Evolutionary conservation across 2,113 vertebrate species (phyloP).

Genomic region (Cebus imitator): DNA sequence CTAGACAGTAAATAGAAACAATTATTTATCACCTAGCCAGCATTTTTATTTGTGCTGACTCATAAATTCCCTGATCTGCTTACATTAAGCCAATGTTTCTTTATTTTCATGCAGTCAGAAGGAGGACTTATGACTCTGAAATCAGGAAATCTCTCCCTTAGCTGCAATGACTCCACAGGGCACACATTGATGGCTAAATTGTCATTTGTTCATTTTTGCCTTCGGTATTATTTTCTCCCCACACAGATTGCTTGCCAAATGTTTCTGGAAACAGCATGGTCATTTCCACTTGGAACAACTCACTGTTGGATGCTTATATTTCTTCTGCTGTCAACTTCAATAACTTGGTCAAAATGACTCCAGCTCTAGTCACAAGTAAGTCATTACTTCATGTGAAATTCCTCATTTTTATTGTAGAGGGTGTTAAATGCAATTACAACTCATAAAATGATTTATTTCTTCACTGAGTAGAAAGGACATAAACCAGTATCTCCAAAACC

Average conservation of each 20-base stretch:
- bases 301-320: constrained; percentile 15
- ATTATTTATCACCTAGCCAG: constrained; percentile 44
- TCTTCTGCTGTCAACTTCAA: constrained; percentile 46
- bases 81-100: constrained; percentile 16
- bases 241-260: constrained; percentile 49
- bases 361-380: constrained; percentile 47
- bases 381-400: constrained; percentile 41
- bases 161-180: constrained; percentile 9
- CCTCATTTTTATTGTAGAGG: constrained; percentile 57
- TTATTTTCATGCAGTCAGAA: constrained; percentile 16
- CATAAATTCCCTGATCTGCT: constrained; percentile 30
- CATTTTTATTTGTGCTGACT: constrained; percentile 51
- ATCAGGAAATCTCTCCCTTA: constrained; percentile 3
- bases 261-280: constrained; percentile 37
- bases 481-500: constrained; percentile 46
- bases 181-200: background rate
- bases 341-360: constrained; percentile 51
- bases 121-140: background rate
- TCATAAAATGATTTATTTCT: constrained; percentile 49
- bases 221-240: constrained; percentile 35
- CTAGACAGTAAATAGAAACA: constrained; percentile 49
- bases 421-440: constrained; percentile 45
- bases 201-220: constrained; percentile 54
- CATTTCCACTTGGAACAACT: constrained; percentile 51
- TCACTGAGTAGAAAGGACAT: background rate